Evolutionary conservation across 2,113 vertebrate species (phyloP).

Genomic region (Esox niger): DNA sequence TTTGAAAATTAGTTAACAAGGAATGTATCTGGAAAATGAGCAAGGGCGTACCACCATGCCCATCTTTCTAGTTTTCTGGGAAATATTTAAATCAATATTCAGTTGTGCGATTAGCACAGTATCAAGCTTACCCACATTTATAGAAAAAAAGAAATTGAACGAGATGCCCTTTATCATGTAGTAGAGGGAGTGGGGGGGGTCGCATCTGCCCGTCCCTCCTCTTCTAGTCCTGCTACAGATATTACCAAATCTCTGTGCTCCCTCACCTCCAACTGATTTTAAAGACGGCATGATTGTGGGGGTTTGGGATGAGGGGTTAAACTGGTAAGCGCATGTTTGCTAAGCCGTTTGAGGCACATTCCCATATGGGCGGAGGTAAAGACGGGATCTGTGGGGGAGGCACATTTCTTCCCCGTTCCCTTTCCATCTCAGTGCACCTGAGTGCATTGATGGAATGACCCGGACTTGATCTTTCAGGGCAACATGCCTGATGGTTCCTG

Average conservation of each 20-base stretch:
- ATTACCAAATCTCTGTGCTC: constrained; percentile 35
- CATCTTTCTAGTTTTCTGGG: constrained; percentile 34
- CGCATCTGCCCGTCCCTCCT: background rate
- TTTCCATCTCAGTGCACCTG: constrained; percentile 85
- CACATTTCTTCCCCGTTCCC: constrained; percentile 66
- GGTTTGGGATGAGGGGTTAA: constrained; percentile 80
- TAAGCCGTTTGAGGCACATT: constrained; percentile 85
- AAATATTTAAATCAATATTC: constrained; percentile 33
- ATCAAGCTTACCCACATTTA: background rate
- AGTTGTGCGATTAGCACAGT: constrained; percentile 33
- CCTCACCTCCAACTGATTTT: constrained; percentile 19
- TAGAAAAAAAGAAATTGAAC: background rate
- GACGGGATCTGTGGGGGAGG: constrained; percentile 41
- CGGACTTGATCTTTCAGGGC: constrained; percentile 98
- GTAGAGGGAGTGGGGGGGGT: background rate
- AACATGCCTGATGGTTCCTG: constrained; percentile 92
- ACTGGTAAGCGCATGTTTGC: constrained; percentile 84
- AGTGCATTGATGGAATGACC: constrained; percentile 99
- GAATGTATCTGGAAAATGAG: constrained; percentile 50
- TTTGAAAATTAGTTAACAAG: constrained; percentile 47
- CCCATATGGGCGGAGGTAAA: constrained; percentile 56
- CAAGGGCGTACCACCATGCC: background rate
- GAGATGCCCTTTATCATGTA: background rate
- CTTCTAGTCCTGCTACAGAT: constrained; percentile 21
- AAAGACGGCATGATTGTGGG: constrained; percentile 27